Evolutionary conservation across 1,140 invertebrate genomes (phyloP), one percentile per base, ranked within the genome.

Genomic region (Tetramorium alpestre): DNA sequence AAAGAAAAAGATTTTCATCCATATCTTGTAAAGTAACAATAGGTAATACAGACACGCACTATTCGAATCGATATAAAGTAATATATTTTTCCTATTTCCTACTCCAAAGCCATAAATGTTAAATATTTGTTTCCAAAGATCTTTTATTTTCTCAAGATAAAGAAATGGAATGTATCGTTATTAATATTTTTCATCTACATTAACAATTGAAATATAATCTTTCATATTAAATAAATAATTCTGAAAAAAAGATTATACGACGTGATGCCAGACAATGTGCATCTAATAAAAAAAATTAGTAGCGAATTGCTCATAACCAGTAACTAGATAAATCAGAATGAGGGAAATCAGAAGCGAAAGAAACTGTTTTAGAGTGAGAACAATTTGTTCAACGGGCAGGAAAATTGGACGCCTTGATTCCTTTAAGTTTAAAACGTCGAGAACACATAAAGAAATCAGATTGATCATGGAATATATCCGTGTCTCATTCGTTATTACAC

Each of bases 311-410:
- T 51, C 28, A 33, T 41, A 33, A 80, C 44, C 54, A 4, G n/a
- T 76, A 60, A 60, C 18, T 69, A 60, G 10, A 70, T 80, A 69
- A 78, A 78, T 10, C 28, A 3, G 38, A 22, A 67, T 41, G 38
- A 54, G 28, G 60, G 18, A 80, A 64, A 62, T 10, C 38, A 62
- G 51, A 65, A 49, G 25, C 38, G 64, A 47, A 80, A 80, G 44
- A 13, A 54, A 65, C 22, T 49, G 28, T 51, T 33, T 18, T 22
- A 38, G 33, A 80, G n/a, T 80, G 22, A 38, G n/a, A 65, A 65
- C 65, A 49, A 82, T 82, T 82, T 58, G 22, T 82, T 58, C 51
- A 72, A 82, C 78, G 65, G 22, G 1, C 64, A 22, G 3, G 38
- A 82, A 72, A 58, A 82, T 82, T 56, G 65, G 38, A n/a, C 22